These are phyloP conservation scores for Chaetops frenatus DNA, from an alignment of 2,113 vertebrate species.

Conservation along the genomic window DNA sequence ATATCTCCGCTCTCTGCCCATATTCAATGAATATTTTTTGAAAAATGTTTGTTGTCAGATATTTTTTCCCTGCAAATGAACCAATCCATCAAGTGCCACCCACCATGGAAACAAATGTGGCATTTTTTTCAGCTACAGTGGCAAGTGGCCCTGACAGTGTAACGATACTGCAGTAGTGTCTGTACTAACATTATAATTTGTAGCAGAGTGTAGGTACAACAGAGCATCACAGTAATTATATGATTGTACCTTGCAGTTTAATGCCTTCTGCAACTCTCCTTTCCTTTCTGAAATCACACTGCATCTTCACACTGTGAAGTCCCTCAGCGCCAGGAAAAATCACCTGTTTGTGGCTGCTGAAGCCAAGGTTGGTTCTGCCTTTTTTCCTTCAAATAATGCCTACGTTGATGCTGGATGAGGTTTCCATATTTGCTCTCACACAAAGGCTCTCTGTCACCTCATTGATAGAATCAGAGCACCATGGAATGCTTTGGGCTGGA, in stretches of 20 bases:
- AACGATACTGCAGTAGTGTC: conserved; percentile 2
- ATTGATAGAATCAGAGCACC: not conserved
- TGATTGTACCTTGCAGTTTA: not conserved
- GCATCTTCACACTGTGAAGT: not conserved
- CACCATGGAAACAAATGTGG: not conserved
- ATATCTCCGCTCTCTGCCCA: not conserved
- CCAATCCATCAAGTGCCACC: not conserved
- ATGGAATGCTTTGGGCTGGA: not conserved
- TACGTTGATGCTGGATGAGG: not conserved
- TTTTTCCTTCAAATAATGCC: not conserved
- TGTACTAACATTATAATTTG: conserved; percentile 12
- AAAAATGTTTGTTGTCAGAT: not conserved
- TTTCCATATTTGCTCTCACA: not conserved
- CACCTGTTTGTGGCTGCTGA: not conserved
- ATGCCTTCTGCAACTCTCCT: not conserved
- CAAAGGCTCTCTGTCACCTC: not conserved
- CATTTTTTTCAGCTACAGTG: not conserved
- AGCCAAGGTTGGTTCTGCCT: not conserved
- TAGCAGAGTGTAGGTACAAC: not conserved
- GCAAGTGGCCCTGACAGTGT: not conserved
- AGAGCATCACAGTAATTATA: not conserved
- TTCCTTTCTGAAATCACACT: not conserved
- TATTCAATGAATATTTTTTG: not conserved
- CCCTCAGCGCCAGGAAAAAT: not conserved
- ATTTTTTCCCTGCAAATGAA: not conserved